These are phyloP conservation scores for Thereva unica DNA, from an alignment of 2,888 invertebrate genomes.

Conservation along the genomic window DNA sequence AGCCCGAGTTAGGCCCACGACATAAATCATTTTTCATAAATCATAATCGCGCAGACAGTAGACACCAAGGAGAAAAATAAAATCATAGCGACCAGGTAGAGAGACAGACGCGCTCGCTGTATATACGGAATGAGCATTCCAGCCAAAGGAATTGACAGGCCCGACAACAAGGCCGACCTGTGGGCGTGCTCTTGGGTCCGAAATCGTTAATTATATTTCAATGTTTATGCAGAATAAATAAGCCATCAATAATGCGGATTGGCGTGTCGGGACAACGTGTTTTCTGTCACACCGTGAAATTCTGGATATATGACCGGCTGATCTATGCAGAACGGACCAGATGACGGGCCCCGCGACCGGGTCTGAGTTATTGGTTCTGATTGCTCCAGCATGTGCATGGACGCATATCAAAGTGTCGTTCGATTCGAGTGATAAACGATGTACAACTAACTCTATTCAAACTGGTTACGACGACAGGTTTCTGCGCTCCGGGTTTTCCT, in stretches of 20 bases:
- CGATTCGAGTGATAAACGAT: slow-evolving; percentile 29
- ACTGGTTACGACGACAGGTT: slow-evolving; percentile 37
- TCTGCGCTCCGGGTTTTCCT: slow-evolving; percentile 36
- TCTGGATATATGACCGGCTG: slow-evolving; percentile 39
- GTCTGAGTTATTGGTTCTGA: slow-evolving; percentile 37
- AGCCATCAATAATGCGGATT: slow-evolving; percentile 47
- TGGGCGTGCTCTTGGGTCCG: slow-evolving; percentile 45
- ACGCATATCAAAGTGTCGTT: slow-evolving; percentile 29
- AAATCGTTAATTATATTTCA: slow-evolving; percentile 48
- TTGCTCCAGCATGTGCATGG: slow-evolving; percentile 24
- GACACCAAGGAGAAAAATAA: slow-evolving; percentile 11
- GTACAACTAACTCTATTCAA: slow-evolving; percentile 27
- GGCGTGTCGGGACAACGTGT: slow-evolving; percentile 48
- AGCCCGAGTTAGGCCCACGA: slow-evolving; percentile 27
- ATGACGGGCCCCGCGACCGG: slow-evolving; percentile 28
- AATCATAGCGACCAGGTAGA: slow-evolving; percentile 1
- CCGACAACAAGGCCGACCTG: slow-evolving; percentile 45
- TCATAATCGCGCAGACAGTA: slow-evolving; percentile 43
- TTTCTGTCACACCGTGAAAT: slow-evolving; percentile 47
- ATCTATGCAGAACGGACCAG: slow-evolving; percentile 25
- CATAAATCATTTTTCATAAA: slow-evolving; percentile 48
- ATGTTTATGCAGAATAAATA: slow-evolving; percentile 48
- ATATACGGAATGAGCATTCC: slow-evolving; percentile 41
- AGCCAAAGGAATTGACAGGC: slow-evolving; percentile 34
- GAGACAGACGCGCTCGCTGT: slow-evolving; percentile 14